Percentiles rank a stretch among this genome's conserved stretches.
Conservation (phyloP, 2,888 invertebrate genomes). For the Eueremaeus valkanovi region DNA sequence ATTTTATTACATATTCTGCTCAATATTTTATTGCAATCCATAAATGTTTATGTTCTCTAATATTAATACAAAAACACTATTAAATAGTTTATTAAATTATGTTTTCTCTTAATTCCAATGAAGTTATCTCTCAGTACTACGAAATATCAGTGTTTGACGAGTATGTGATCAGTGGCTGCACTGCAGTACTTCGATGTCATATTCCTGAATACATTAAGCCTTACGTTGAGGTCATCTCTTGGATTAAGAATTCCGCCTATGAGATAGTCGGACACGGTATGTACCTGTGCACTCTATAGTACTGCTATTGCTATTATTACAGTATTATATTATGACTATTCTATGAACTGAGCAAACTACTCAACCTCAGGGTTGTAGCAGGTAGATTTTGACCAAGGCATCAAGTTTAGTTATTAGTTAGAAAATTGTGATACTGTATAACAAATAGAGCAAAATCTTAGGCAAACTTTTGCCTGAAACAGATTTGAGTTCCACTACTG, state of each 20-base stretch:
- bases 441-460: no score
- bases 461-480: no score
- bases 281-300: background rate
- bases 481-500: no score
- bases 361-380: no score
- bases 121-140: constrained; percentile 22
- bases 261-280: constrained; percentile 3
- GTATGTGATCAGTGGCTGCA: constrained; percentile 4
- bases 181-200: constrained; percentile 25
- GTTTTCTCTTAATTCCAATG: background rate
- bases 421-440: no score
- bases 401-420: no score
- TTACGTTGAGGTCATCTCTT: background rate
- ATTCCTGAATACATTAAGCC: constrained; percentile 10
- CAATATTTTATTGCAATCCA: constrained; percentile 3
- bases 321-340: no score
- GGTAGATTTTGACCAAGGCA: no score
- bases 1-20: background rate
- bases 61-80: no score
- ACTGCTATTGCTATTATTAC: background rate
- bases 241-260: background rate
- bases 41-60: background rate
- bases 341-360: no score
- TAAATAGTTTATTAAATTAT: background rate
- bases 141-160: constrained; percentile 31